Conservation (phyloP, 2,797 vertebrate genomes). For the Typhlichthys eigenmanni region DNA sequence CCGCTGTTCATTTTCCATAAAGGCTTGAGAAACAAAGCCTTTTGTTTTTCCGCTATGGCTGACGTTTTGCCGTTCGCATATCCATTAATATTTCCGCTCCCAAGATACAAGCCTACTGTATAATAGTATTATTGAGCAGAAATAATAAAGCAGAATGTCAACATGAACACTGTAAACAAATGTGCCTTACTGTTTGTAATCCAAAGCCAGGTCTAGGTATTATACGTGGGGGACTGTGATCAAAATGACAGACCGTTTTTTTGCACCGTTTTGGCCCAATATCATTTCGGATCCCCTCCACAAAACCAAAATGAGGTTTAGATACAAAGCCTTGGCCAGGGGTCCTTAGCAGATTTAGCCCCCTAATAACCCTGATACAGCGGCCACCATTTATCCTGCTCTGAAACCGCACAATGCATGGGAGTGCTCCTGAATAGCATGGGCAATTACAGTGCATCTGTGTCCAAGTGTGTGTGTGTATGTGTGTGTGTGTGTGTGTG, state of each 20-base stretch:
- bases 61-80: slow-evolving; percentile 18
- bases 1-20: slow-evolving; percentile 39
- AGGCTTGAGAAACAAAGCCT: slow-evolving; percentile 43
- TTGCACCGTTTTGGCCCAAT: slow-evolving; percentile 55
- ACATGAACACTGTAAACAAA: slow-evolving; percentile 42
- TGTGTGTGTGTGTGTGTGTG: slow-evolving; percentile 15
- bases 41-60: slow-evolving; percentile 32
- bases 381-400: slow-evolving; percentile 96
- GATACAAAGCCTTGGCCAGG: slow-evolving; percentile 82
- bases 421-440: slow-evolving; percentile 90
- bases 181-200: slow-evolving; percentile 68
- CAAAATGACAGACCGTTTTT: slow-evolving; percentile 82
- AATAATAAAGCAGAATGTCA: slow-evolving; percentile 34
- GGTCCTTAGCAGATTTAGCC: slow-evolving; percentile 92
- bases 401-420: slow-evolving; percentile 92
- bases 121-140: slow-evolving; percentile 24
- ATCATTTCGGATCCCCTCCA: slow-evolving; percentile 81
- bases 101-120: slow-evolving; percentile 30
- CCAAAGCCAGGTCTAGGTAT: slow-evolving; percentile 82
- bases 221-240: slow-evolving; percentile 76
- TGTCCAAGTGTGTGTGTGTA: slow-evolving; percentile 50
- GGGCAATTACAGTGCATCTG: slow-evolving; percentile 92
- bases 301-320: slow-evolving; percentile 81
- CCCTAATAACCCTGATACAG: slow-evolving; percentile 87
- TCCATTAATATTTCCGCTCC: slow-evolving; percentile 39